A percentile compares a stretch with the other conserved stretches of the same genome.
These are phyloP conservation scores for Acronicta aceris DNA, from an alignment of 2,888 invertebrate genomes.

Conservation along the genomic window DNA sequence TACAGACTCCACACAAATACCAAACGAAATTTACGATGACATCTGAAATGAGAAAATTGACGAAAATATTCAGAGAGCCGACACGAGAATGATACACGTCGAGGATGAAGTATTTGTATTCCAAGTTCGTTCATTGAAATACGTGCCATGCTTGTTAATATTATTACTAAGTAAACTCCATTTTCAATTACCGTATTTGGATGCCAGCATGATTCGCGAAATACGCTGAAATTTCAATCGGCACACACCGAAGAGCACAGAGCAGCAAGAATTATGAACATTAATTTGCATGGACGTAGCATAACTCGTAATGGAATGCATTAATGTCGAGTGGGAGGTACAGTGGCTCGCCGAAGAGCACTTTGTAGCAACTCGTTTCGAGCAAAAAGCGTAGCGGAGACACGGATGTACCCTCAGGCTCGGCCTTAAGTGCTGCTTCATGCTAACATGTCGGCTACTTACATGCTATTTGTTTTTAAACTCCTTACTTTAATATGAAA, in stretches of 20 bases:
- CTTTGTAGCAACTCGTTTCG: conserved; percentile 66
- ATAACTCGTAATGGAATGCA: conserved; percentile 77
- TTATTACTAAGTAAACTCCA: conserved; percentile 77
- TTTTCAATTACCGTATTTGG: conserved; percentile 80
- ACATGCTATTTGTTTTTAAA: conserved; percentile 47
- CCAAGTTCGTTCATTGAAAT: conserved; percentile 73
- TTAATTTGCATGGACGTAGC: conserved; percentile 73
- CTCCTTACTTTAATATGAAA: conserved; percentile 29
- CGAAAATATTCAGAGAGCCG: conserved; percentile 64
- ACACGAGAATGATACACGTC: conserved; percentile 74
- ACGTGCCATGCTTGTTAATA: conserved; percentile 80
- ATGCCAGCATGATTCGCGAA: conserved; percentile 65
- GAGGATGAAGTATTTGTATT: conserved; percentile 78
- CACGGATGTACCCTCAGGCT: conserved; percentile 64
- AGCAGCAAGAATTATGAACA: conserved; percentile 65
- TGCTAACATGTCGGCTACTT: conserved; percentile 60
- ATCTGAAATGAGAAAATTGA: conserved; percentile 65
- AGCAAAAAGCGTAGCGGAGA: conserved; percentile 71
- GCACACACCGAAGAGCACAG: conserved; percentile 58
- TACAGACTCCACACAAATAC: conserved; percentile 39
- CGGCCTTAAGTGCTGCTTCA: conserved; percentile 61
- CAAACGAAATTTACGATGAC: conserved; percentile 59
- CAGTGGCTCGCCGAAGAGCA: conserved; percentile 66
- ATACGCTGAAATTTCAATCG: conserved; percentile 62
- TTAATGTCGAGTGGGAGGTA: conserved; percentile 71